Evolutionary conservation across 2,113 vertebrate genomes (phyloP).

Genomic region (Rhadina sibilatrix): DNA sequence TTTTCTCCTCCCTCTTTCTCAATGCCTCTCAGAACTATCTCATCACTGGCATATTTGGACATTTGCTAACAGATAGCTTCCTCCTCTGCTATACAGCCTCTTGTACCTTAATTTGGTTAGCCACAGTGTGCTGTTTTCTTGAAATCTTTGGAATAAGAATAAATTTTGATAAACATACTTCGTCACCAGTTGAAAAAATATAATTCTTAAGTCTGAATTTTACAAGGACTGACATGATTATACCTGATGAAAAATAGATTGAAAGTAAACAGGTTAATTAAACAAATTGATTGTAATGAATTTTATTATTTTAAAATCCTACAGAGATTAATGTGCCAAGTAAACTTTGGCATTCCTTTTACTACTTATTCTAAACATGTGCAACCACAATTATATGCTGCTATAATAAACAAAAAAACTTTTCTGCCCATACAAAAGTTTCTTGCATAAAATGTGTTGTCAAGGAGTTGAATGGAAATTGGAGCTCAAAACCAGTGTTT

Average conservation of each 20-base stretch:
- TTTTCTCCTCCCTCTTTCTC: background rate
- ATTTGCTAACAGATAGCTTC: background rate
- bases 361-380: background rate
- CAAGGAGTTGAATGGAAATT: background rate
- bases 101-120: background rate
- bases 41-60: background rate
- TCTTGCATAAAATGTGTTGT: background rate
- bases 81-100: background rate
- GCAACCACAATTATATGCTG: background rate
- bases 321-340: background rate
- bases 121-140: background rate
- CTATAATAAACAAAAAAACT: background rate
- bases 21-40: background rate
- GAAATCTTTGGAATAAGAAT: background rate
- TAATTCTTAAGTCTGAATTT: background rate
- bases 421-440: background rate
- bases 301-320: background rate
- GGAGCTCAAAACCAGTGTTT: background rate
- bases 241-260: background rate
- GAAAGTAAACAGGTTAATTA: background rate
- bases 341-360: background rate
- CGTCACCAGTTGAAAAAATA: background rate
- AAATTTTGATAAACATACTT: background rate
- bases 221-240: background rate
- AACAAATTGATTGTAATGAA: background rate